Conservation (phyloP, 2,797 vertebrate species). For the Chromobotia macracanthus region DNA sequence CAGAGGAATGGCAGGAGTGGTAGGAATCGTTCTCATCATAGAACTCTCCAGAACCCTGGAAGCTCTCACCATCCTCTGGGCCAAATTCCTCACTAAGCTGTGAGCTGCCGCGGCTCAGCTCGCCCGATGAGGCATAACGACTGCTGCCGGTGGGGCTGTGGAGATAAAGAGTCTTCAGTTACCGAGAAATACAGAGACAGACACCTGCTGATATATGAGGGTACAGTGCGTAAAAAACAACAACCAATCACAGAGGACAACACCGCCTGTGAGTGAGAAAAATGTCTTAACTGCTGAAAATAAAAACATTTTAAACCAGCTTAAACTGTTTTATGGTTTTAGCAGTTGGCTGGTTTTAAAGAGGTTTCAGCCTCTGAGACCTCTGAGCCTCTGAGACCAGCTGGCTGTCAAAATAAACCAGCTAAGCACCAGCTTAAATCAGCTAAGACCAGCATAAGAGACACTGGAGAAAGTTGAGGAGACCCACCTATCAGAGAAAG, state of each 20-base stretch:
- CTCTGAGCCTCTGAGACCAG: not conserved
- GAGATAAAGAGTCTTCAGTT: conserved; percentile 43
- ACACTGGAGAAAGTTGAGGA: conserved; percentile 45
- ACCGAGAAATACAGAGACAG: conserved; percentile 24
- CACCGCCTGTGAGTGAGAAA: not conserved
- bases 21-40: conserved; percentile 96
- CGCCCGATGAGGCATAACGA: conserved; percentile 91
- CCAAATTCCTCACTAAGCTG: conserved; percentile 95
- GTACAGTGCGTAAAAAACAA: not conserved
- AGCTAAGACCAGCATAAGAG: conserved; percentile 42
- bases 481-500: conserved; percentile 91
- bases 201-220: conserved; percentile 9
- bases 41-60: conserved; percentile 86
- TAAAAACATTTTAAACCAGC: not conserved
- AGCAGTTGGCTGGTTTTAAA: not conserved
- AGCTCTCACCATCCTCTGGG: conserved; percentile 84
- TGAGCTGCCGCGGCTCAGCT: conserved; percentile 94
- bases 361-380: not conserved
- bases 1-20: conserved; percentile 97
- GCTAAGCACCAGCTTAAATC: not conserved
- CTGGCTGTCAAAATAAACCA: not conserved
- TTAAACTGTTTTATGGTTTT: not conserved
- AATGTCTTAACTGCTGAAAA: not conserved
- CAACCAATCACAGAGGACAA: conserved; percentile 15
- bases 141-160: conserved; percentile 92